A percentile compares a stretch with the other conserved stretches of the same genome.
Conservation (phyloP, 2,113 vertebrate species). For the Ornithorhynchus anatinus region DNA sequence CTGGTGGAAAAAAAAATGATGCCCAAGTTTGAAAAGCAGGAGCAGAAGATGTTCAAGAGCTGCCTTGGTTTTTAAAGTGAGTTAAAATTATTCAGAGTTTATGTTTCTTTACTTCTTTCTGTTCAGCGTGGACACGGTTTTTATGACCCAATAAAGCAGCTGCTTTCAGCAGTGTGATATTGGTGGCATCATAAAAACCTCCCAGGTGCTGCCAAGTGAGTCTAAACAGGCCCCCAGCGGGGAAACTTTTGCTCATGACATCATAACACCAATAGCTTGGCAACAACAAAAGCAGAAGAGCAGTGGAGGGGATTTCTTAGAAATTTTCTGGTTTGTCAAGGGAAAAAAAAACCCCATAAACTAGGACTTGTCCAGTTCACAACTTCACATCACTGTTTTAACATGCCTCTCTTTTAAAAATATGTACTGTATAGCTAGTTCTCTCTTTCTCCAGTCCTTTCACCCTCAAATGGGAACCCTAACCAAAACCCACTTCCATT, state of each 20-base stretch:
- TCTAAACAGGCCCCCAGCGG: constrained; percentile 18
- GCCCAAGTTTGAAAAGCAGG: neutral
- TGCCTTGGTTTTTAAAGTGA: neutral
- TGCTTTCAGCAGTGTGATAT: constrained; percentile 2
- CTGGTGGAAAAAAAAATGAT: too few relatives aligned
- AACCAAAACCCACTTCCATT: constrained; percentile 38
- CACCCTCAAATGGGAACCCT: constrained; percentile 24
- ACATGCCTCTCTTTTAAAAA: constrained; percentile 32
- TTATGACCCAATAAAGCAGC: neutral
- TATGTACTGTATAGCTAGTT: constrained; percentile 46
- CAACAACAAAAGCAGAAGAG: neutral
- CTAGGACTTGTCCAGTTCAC: constrained; percentile 39
- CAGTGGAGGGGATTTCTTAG: constrained; percentile 58
- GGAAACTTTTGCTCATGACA: constrained; percentile 45
- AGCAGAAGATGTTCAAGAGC: neutral
- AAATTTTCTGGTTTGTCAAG: constrained; percentile 17
- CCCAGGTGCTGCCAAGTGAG: neutral
- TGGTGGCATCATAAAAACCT: constrained; percentile 13
- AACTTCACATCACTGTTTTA: constrained; percentile 55
- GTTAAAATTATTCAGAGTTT: neutral
- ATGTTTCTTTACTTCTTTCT: neutral
- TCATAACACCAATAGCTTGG: constrained; percentile 3
- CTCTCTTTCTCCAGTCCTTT: neutral
- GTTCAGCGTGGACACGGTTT: neutral
- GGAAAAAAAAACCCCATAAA: constrained; percentile 11